These are phyloP conservation scores for Anguilla pacifica DNA, from an alignment of 2,797 vertebrate genomes.

Conservation along the genomic window DNA sequence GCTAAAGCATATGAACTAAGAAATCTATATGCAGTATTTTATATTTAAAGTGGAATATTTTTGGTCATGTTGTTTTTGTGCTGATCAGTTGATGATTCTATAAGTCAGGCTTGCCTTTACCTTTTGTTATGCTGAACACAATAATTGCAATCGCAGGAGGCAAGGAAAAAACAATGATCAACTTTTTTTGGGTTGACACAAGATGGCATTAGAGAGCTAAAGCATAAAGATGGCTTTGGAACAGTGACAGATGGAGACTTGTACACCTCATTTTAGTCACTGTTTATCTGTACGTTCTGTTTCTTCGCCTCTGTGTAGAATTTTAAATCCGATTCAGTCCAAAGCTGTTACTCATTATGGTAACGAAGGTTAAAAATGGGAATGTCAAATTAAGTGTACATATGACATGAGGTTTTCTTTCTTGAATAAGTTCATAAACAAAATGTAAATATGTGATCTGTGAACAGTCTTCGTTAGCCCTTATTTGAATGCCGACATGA, in stretches of 20 bases:
- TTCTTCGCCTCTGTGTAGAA: background rate
- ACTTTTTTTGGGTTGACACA: background rate
- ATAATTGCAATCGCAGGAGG: too few species aligned
- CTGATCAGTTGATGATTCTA: too few species aligned
- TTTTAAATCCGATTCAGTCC: background rate
- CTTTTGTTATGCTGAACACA: too few species aligned
- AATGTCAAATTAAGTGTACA: background rate
- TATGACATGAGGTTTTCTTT: background rate
- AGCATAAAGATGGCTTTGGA: background rate
- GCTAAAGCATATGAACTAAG: too few species aligned
- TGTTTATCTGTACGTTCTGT: background rate
- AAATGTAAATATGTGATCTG: background rate
- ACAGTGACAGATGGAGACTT: background rate
- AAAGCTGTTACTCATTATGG: background rate
- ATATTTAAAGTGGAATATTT: background rate
- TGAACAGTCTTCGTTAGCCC: background rate
- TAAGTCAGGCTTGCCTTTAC: too few species aligned
- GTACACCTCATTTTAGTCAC: background rate
- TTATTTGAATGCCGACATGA: background rate
- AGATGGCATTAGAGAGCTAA: background rate
- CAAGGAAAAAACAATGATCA: background rate
- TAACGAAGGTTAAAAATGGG: background rate
- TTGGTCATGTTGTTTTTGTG: too few species aligned
- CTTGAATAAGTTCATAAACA: background rate
- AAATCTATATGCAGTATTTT: background rate